These are phyloP conservation scores for Pangasius larnaudii DNA, from an alignment of 2,797 vertebrate genomes.

Conservation along the genomic window DNA sequence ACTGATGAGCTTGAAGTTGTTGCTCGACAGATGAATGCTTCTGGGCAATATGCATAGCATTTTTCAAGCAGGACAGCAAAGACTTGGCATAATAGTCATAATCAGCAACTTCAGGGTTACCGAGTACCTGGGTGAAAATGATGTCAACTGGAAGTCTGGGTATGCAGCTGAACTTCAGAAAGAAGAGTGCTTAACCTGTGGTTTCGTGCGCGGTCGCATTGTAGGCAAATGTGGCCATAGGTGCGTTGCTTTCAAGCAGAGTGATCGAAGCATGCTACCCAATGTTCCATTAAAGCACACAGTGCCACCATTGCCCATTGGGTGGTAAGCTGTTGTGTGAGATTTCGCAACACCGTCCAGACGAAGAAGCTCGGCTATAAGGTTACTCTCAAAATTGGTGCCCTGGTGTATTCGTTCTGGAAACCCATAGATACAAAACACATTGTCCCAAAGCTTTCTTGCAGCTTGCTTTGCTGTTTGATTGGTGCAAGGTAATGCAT, in stretches of 20 bases:
- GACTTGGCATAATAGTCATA: slow-evolving; percentile 13
- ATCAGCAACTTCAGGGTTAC: neutral
- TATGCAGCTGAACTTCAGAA: neutral
- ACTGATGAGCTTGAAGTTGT: slow-evolving; percentile 32
- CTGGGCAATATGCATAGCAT: slow-evolving; percentile 43
- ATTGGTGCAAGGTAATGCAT: slow-evolving; percentile 7
- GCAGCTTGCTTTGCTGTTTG: slow-evolving; percentile 34
- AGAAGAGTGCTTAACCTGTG: slow-evolving; percentile 6
- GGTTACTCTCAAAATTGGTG: neutral
- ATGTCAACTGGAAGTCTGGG: slow-evolving; percentile 14
- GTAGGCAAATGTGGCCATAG: slow-evolving; percentile 43
- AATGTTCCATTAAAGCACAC: neutral
- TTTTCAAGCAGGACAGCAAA: slow-evolving; percentile 9
- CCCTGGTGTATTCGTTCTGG: neutral
- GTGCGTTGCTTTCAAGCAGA: slow-evolving; percentile 1
- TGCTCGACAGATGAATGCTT: slow-evolving; percentile 42
- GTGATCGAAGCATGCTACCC: neutral
- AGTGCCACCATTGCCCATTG: neutral
- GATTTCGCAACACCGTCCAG: neutral
- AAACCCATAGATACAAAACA: neutral
- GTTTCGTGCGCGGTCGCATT: slow-evolving; percentile 23
- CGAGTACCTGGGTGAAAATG: neutral
- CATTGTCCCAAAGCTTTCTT: neutral
- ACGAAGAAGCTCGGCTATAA: neutral
- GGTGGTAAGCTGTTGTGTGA: slow-evolving; percentile 30